phyloP scores from a whole-genome alignment of 2,888 invertebrate genomes.

The Therioaphis trifolii region DNA sequence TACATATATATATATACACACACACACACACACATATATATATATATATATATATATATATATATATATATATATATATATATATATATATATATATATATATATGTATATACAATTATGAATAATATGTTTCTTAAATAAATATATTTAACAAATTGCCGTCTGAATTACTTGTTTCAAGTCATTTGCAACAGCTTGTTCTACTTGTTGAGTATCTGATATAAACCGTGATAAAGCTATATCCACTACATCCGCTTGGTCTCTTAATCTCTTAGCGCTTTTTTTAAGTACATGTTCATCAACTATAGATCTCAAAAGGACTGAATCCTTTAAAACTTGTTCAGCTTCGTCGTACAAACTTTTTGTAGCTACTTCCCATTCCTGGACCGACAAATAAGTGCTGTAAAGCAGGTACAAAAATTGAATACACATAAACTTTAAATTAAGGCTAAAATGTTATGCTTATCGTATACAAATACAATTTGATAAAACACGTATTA shows the following conservation, averaged over 20 bases:
- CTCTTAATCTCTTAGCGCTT: constrained; percentile 28
- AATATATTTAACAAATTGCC: no score
- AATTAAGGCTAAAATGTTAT: no score
- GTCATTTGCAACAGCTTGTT: constrained; percentile 74
- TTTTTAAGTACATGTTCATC: constrained; percentile 7
- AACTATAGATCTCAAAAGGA: background rate
- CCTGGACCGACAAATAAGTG: constrained; percentile 19
- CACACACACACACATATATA: no score
- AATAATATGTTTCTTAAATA: background rate
- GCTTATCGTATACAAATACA: no score
- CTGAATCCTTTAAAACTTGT: background rate
- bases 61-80: background rate
- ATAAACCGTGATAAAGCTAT: constrained; percentile 80
- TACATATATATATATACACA: no score
- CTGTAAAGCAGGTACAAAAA: background rate
- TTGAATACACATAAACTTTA: background rate
- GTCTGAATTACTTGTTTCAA: constrained; percentile 72
- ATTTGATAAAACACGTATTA: no score
- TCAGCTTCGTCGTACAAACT: background rate
- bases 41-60: background rate
- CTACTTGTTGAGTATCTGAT: constrained; percentile 76
- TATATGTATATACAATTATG: no score
- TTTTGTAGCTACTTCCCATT: constrained; percentile 46
- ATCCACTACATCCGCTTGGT: constrained; percentile 85
- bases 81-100: background rate